Evolutionary conservation across 1,140 invertebrate species (phyloP), one percentile per base, ranked within the genome.

Genomic region (Lerema accius): DNA sequence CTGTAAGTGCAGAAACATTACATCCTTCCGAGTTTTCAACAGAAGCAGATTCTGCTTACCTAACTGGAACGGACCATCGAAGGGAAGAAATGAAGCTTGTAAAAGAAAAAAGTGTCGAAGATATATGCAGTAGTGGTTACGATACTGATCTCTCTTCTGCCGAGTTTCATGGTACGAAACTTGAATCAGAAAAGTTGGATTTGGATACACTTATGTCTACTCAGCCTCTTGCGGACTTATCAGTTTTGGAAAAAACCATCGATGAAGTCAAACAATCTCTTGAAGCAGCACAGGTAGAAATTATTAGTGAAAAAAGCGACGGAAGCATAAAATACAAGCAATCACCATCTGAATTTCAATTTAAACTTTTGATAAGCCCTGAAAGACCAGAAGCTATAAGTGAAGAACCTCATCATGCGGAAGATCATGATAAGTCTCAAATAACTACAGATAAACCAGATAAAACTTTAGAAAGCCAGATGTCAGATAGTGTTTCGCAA

Each of bases 301-400:
- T 94, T 13, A 94, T 94, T 59, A 93, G 93, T 73, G 93, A 94
- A 71, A 92, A 92, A 82, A 89, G 78, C 90, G 82, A 93, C 59
- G 84, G 89, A n/a, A 92, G 83, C 69, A 92, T 82, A 51, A 91
- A 90, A 75, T 91, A 92, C 35, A 94, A 95, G 78, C 93, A 95
- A 67, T 94, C 94, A 0, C 94, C 94, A 15, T 95, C 94, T 1
- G 94, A 95, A 81, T 95, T 95, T 74, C 94, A 95, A 70, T 94
- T 95, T 43, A 94, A 93, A 78, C 69, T 89, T 17, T 62, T 90
- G 55, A 91, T 92, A 16, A 92, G 91, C 66, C 91, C 91, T 1
- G 91, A 92, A 15, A 81, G 80, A 69, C 90, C 91, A 19, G 91
- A 91, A 82, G 86, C 86, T 11, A 91, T 90, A 28, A 91, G 85